A percentile compares a stretch with the other conserved stretches of the same genome.
These are phyloP conservation scores for Cheilosia impressa DNA, from an alignment of 2,888 invertebrate genomes.

Conservation along the genomic window DNA sequence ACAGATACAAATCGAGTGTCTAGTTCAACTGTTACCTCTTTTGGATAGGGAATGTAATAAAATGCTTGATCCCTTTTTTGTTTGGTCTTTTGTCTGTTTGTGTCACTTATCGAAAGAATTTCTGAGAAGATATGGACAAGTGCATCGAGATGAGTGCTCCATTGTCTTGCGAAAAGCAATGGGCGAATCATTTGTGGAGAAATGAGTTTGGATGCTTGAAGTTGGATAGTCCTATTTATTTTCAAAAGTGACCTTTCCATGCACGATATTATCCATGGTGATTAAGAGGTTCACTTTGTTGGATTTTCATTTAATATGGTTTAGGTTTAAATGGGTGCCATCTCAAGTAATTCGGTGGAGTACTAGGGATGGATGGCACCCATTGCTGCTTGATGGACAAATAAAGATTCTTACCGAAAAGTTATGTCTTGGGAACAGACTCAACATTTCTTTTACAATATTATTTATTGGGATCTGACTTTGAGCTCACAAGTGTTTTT, in stretches of 20 bases:
- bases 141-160: slow-evolving; percentile 7
- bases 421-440: no score
- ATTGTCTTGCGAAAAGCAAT: neutral
- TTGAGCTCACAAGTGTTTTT: no score
- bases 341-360: no score
- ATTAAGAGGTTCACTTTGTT: no score
- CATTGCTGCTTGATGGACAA: no score
- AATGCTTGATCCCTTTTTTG: slow-evolving; percentile 32
- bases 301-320: no score
- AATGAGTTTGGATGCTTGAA: neutral
- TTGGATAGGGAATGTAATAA: slow-evolving; percentile 25
- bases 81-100: slow-evolving; percentile 15
- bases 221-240: neutral
- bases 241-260: neutral
- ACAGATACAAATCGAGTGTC: slow-evolving; percentile 24
- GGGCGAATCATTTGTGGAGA: slow-evolving; percentile 7
- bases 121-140: slow-evolving; percentile 14
- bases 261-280: no score
- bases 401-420: no score
- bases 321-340: no score
- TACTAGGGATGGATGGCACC: no score
- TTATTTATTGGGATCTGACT: no score
- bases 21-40: slow-evolving; percentile 25
- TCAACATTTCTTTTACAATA: no score
- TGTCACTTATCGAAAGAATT: slow-evolving; percentile 31